These are phyloP conservation scores for Otolemur garnettii DNA, from an alignment of 2,113 vertebrate species.

Conservation along the genomic window DNA sequence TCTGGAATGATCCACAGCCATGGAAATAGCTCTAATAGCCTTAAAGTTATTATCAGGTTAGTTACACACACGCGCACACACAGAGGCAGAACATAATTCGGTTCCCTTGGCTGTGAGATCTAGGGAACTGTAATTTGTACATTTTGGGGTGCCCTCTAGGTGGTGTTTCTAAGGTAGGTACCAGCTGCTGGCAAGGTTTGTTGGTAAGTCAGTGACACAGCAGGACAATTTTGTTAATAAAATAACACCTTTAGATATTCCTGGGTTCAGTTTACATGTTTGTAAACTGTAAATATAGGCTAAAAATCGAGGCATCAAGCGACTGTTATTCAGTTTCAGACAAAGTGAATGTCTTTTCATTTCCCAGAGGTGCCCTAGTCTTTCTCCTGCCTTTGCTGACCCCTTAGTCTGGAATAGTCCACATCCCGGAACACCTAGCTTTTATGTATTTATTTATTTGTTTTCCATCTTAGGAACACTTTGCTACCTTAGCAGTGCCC, in stretches of 20 bases:
- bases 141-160: too few species aligned
- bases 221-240: neutral
- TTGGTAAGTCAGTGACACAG: neutral
- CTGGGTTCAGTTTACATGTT: neutral
- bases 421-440: neutral
- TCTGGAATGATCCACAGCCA: too few species aligned
- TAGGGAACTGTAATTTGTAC: slow-evolving; percentile 65
- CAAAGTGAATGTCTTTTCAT: neutral
- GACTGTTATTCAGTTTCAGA: neutral
- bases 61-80: too few species aligned
- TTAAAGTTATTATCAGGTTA: neutral
- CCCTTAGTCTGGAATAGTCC: neutral
- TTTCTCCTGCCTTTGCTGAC: neutral
- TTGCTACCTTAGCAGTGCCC: neutral
- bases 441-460: neutral
- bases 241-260: neutral
- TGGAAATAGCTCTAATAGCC: accelerated
- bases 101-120: slow-evolving; percentile 26
- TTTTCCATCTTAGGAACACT: neutral
- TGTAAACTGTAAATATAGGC: neutral
- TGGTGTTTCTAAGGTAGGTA: neutral
- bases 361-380: neutral
- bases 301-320: neutral
- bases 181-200: neutral
- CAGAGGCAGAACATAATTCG: neutral